A percentile compares a stretch with the other conserved stretches of the same genome.
Conservation (phyloP, 2,113 vertebrate species). For the Otus sunia region DNA sequence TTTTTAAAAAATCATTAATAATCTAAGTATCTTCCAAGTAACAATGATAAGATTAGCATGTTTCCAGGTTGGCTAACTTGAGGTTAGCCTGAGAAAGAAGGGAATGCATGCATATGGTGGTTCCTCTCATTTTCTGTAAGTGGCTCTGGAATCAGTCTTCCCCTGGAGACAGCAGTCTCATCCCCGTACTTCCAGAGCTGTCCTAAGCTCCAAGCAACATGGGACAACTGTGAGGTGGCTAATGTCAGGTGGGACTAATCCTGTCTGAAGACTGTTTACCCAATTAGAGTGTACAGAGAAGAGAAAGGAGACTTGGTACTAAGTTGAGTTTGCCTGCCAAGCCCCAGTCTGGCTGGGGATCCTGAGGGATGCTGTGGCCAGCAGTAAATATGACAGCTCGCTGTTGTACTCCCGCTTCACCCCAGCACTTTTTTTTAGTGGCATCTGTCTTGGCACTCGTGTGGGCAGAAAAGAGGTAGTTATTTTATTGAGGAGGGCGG, state of each 20-base stretch:
- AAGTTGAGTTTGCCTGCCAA: background rate
- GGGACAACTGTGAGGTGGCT: background rate
- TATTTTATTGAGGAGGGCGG: background rate
- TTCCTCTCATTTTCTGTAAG: background rate
- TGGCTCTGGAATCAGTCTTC: background rate
- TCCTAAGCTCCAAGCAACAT: background rate
- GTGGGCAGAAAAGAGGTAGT: background rate
- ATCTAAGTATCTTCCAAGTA: background rate
- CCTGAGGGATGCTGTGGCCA: background rate
- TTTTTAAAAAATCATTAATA: background rate
- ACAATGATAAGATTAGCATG: background rate
- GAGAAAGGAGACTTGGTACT: background rate
- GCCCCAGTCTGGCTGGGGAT: background rate
- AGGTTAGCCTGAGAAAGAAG: background rate
- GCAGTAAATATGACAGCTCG: background rate
- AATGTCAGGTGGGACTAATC: background rate
- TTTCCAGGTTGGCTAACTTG: background rate
- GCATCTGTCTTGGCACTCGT: background rate
- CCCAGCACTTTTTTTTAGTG: background rate
- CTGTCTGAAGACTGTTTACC: background rate
- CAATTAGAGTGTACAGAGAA: background rate
- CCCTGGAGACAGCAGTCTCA: background rate
- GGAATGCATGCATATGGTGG: fast-evolving
- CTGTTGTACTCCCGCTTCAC: too few species aligned
- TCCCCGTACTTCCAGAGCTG: background rate